Base-by-base conservation (phyloP, 2,888 invertebrate genomes). In the Cremastobaeus sp. region DNA sequence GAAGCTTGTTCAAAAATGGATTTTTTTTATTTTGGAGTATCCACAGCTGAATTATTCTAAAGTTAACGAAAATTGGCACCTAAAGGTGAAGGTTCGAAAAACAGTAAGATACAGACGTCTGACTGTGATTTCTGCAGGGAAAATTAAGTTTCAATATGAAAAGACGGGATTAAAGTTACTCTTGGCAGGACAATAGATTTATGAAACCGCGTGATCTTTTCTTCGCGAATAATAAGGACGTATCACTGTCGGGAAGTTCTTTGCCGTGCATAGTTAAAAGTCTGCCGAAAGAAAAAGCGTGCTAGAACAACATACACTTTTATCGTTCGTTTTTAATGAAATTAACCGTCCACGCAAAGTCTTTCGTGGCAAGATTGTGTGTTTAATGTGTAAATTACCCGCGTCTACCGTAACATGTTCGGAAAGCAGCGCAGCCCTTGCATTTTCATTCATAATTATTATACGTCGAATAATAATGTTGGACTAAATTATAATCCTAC, bases 141-240 rank as follows among this genome's bases (percentile, higher is more conserved):
- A 25, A 25, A 25, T 25, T 25, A n/a, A n/a, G n/a, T n/a, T n/a
- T n/a, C n/a, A n/a, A n/a, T n/a, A n/a, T n/a, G n/a, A n/a, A n/a
- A n/a, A n/a, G n/a, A n/a, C n/a, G n/a, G n/a, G n/a, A n/a, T n/a
- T n/a, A n/a, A n/a, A n/a, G n/a, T n/a, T n/a, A 32, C 52, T 32
- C 37, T 47, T 45, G 43, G 9, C 1, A 15, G 30, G 17, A 59
- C 59, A 59, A 68, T 43, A 43, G 52, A 59, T 59, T 59, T 59
- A 59, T 59, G 59, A 59, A 68, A 59, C 37, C 34, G n/a, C 32
- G 39, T 43, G 14, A 18, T 35, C 30, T 43, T 59, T 57, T 15
- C n/a, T 57, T 14, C 14, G 43, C 30, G 30, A 35, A 28, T 34
- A 55, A 52, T 21, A 52, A n/a, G n/a, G n/a, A 59, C 52, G 43